Conservation (phyloP, 2,888 invertebrate genomes). For the Mythimna loreyi region DNA sequence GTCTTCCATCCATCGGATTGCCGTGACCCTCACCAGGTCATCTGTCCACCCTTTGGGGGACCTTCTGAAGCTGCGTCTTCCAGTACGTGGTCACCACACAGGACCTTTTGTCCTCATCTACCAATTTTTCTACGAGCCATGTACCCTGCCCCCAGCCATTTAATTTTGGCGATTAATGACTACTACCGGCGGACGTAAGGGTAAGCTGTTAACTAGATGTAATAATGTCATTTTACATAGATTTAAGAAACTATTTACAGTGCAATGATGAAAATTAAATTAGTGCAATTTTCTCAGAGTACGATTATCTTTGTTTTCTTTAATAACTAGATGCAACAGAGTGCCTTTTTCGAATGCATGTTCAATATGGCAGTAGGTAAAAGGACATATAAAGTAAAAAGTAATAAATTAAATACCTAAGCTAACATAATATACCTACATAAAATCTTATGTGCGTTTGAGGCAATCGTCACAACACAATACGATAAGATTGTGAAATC, state of each 20-base stretch:
- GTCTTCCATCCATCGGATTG: no score
- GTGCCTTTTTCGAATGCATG: conserved; percentile 4
- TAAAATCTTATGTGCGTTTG: conserved; percentile 40
- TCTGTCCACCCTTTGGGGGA: no score
- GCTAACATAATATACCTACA: conserved; percentile 12
- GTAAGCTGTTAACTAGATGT: conserved; percentile 60
- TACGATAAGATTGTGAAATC: conserved; percentile 83
- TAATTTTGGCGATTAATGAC: conserved; percentile 52
- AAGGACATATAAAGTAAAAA: conserved; percentile 26
- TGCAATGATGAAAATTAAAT: conserved; percentile 14
- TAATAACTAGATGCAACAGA: conserved; percentile 17
- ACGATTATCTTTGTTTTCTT: not conserved
- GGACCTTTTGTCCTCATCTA: no score
- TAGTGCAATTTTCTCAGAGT: not conserved
- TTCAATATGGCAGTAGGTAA: conserved; percentile 1
- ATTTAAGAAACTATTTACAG: conserved; percentile 29
- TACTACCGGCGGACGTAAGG: conserved; percentile 59
- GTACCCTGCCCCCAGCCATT: no score
- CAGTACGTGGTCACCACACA: no score
- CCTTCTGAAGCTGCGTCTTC: no score
- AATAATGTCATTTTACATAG: conserved; percentile 55
- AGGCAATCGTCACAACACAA: conserved; percentile 66
- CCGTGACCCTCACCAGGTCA: no score
- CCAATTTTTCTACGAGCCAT: no score
- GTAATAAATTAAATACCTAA: conserved; percentile 56